Conservation (phyloP, 2,113 vertebrate genomes). For the Helogale parvula region DNA sequence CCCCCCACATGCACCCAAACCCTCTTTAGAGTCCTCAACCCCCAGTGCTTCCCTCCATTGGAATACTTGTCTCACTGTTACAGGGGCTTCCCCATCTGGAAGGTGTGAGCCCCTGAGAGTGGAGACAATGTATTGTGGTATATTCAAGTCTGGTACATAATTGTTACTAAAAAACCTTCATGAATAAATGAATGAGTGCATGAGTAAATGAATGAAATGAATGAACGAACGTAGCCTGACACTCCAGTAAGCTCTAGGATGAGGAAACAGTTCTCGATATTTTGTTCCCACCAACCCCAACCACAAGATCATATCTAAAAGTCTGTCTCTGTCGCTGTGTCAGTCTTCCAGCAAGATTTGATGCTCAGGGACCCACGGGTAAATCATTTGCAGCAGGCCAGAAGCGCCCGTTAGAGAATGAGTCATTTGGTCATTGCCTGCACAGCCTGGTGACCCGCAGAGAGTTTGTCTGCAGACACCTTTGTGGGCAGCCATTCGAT, state of each 20-base stretch:
- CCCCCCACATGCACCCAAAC: not conserved
- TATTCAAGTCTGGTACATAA: not conserved
- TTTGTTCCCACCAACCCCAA: not conserved
- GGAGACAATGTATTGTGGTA: not conserved
- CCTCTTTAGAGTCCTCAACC: not conserved
- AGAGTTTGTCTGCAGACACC: slow-evolving; percentile 86
- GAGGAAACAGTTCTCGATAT: not conserved
- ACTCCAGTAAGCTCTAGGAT: not conserved
- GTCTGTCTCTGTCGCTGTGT: not conserved
- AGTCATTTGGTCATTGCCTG: slow-evolving; percentile 74
- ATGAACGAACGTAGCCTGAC: not conserved
- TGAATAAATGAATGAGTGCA: not conserved
- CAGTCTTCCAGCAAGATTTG: not conserved
- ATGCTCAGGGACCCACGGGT: slow-evolving; percentile 56
- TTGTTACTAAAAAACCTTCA: not conserved
- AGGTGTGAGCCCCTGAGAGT: not conserved
- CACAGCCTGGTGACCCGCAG: slow-evolving; percentile 75
- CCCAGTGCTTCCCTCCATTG: not conserved
- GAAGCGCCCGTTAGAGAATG: slow-evolving; percentile 54
- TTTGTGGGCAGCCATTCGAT: slow-evolving; percentile 81
- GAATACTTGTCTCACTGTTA: not conserved
- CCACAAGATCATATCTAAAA: slow-evolving; percentile 40
- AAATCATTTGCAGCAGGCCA: slow-evolving; percentile 81
- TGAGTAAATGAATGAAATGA: not conserved
- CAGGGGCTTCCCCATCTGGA: not conserved